Conservation (phyloP, 2,113 vertebrate species). For the Ictalurus punctatus region DNA sequence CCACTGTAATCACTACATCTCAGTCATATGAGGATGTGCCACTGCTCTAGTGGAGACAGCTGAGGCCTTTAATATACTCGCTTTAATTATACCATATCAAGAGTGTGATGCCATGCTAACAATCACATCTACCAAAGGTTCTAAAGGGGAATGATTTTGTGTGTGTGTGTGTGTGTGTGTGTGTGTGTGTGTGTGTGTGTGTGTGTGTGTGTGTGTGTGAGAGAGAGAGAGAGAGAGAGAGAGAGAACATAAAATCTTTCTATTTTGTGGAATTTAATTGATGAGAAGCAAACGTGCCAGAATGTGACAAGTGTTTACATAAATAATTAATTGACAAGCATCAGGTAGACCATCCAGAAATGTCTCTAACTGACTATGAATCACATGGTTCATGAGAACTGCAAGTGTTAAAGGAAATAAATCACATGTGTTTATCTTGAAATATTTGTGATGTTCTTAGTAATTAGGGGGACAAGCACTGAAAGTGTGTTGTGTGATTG, state of each 20-base stretch:
- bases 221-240: neutral
- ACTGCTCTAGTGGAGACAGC: constrained; percentile 65
- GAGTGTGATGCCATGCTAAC: constrained; percentile 65
- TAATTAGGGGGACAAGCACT: neutral
- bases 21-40: constrained; percentile 69
- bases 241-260: neutral
- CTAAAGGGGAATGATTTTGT: constrained; percentile 38
- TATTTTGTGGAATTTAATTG: neutral
- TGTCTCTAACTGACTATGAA: neutral
- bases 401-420: neutral
- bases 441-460: neutral
- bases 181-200: neutral
- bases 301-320: neutral
- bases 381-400: neutral
- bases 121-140: constrained; percentile 69
- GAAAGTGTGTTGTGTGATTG: neutral
- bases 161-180: constrained; percentile 38
- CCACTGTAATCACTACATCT: constrained; percentile 68
- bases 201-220: no score
- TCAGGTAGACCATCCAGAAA: neutral
- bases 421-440: neutral
- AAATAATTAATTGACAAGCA: neutral
- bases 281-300: neutral
- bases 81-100: constrained; percentile 75
- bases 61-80: constrained; percentile 73